Conservation (phyloP, 2,888 invertebrate species). For the Mesopsocus fuscifrons region DNA sequence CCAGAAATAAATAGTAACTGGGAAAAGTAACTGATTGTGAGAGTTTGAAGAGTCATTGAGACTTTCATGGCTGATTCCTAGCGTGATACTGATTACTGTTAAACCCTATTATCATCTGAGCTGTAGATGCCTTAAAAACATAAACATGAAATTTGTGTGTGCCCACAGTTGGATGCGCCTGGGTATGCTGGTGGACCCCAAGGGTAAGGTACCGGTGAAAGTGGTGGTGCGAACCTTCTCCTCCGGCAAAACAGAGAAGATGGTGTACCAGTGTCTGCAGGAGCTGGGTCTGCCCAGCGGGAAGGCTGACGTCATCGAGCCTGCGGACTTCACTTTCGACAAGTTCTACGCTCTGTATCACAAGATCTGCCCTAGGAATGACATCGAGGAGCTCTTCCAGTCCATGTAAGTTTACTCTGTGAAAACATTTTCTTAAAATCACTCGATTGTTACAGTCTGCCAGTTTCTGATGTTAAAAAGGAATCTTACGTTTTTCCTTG, state of each 20-base stretch:
- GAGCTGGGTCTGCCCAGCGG: conserved; percentile 88
- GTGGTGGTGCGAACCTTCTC: conserved; percentile 94
- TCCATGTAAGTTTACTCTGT: conserved; percentile 56
- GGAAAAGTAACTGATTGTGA: no score
- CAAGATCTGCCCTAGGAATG: conserved; percentile 96
- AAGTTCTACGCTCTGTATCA: conserved; percentile 97
- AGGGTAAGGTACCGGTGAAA: conserved; percentile 91
- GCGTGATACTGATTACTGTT: no score
- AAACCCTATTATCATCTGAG: no score
- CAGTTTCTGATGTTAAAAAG: conserved; percentile 1
- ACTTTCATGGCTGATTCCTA: no score
- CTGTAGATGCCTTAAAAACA: no score
- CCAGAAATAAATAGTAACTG: no score
- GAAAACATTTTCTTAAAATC: conserved; percentile 7
- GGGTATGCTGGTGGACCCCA: conserved; percentile 80
- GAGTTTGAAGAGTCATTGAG: no score
- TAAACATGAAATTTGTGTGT: no score
- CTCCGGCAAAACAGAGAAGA: conserved; percentile 97
- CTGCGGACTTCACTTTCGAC: conserved; percentile 89
- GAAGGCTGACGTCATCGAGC: conserved; percentile 85
- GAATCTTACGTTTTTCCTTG: conserved; percentile 4
- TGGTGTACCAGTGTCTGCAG: conserved; percentile 89
- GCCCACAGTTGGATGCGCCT: conserved; percentile 98
- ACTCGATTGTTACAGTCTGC: no score
- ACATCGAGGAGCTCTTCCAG: conserved; percentile 94